A percentile compares a stretch with the other conserved stretches of the same genome.
phyloP scores from a whole-genome alignment of 2,797 vertebrate genomes.

The Enteromius afrohamiltoni region DNA sequence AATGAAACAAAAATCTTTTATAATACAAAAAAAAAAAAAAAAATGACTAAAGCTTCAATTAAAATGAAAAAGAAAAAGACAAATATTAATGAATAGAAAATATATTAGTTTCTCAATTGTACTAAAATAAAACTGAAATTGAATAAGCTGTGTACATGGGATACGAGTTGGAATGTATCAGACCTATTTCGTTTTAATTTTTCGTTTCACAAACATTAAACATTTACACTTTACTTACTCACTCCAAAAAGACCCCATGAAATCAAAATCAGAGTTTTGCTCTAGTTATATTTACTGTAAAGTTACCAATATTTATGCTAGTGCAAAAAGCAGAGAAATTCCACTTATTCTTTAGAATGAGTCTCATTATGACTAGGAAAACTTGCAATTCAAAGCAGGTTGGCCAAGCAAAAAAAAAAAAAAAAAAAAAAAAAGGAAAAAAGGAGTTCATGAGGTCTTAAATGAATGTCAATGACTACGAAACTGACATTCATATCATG shows the following conservation, averaged over 20 bases:
- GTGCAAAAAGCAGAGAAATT: background rate
- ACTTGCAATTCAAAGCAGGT: background rate
- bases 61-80: too few species aligned
- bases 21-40: background rate
- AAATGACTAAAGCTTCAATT: background rate
- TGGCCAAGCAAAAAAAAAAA: background rate
- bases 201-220: background rate
- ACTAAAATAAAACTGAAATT: background rate
- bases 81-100: too few species aligned
- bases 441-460: conserved; percentile 15
- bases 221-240: background rate
- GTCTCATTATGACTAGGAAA: background rate
- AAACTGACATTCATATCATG: conserved; percentile 28
- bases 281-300: background rate
- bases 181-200: background rate
- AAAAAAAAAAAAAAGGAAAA: too few species aligned
- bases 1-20: background rate
- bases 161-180: background rate
- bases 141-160: background rate
- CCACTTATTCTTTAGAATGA: background rate
- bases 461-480: background rate
- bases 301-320: too few species aligned
- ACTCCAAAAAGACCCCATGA: conserved; percentile 28
- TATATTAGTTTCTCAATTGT: background rate
- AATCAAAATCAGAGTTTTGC: conserved; percentile 1